Evolutionary conservation across 2,888 invertebrate species (phyloP).

Genomic region (Stenoptilia bipunctidactyla): DNA sequence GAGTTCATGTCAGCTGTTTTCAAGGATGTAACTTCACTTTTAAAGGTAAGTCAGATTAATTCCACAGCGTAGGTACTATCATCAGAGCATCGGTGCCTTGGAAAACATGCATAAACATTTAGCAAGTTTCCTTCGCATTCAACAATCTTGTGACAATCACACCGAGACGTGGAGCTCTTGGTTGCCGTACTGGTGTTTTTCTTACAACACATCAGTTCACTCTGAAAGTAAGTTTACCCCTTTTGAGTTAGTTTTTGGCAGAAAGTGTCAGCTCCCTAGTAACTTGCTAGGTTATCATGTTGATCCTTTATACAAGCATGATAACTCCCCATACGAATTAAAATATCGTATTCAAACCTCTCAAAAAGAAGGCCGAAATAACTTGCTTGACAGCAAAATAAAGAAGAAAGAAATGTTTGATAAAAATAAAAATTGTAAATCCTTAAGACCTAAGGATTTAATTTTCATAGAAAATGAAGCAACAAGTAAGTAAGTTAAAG

Average conservation of each 20-base stretch:
- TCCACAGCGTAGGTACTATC: conserved; percentile 16
- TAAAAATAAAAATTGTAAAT: conserved; percentile 7
- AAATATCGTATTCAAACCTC: conserved; percentile 7
- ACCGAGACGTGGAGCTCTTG: conserved; percentile 5
- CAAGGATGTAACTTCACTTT: conserved; percentile 13
- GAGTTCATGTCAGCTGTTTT: conserved; percentile 11
- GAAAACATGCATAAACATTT: conserved; percentile 9
- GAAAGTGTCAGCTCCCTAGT: conserved; percentile 3
- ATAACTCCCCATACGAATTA: conserved; percentile 3
- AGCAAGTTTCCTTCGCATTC: conserved; percentile 1
- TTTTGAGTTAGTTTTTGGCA: conserved; percentile 13
- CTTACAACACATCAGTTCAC: conserved; percentile 5
- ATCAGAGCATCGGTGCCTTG: conserved; percentile 3
- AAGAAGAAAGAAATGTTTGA: conserved; percentile 10
- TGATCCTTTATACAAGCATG: conserved; percentile 7
- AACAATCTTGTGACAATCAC: conserved; percentile 8
- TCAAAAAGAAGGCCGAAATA: conserved; percentile 4
- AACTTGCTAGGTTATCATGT: conserved; percentile 1
- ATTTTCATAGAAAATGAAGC: conserved; percentile 9
- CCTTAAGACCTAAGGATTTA: conserved; percentile 8
- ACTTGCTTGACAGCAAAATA: conserved; percentile 7
- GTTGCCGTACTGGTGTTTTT: conserved; percentile 6
- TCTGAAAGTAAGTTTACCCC: conserved; percentile 5
- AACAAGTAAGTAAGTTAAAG: neutral
- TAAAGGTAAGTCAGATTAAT: conserved; percentile 11